Percentiles rank a stretch among this genome's conserved stretches.
These are phyloP conservation scores for Cyclargus thomasi DNA, from an alignment of 1,140 invertebrate genomes.

Conservation along the genomic window DNA sequence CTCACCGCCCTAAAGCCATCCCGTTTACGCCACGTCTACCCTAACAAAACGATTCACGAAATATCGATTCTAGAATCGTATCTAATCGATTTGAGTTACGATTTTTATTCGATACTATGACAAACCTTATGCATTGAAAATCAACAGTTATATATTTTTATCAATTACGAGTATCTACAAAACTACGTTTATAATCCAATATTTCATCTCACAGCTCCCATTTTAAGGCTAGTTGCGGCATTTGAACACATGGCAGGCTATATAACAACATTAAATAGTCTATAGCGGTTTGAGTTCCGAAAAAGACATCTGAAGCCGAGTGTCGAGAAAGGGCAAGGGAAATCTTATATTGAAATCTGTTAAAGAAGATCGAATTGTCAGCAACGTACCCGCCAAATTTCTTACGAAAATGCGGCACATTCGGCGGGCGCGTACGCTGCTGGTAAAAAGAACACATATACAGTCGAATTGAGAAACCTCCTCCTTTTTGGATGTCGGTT, in stretches of 20 bases:
- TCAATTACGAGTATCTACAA: conserved; percentile 28
- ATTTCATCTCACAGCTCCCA: conserved; percentile 65
- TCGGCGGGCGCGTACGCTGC: too few species aligned
- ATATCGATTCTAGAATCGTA: conserved; percentile 5
- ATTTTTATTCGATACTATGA: conserved; percentile 1
- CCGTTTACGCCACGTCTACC: conserved; percentile 16
- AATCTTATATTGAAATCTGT: too few species aligned
- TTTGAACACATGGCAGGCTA: conserved; percentile 47
- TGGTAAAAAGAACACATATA: too few species aligned
- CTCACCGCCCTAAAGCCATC: conserved; percentile 38
- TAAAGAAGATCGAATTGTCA: too few species aligned
- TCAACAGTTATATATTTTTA: conserved; percentile 18
- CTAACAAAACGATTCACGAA: conserved; percentile 8
- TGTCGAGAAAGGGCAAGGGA: neutral
- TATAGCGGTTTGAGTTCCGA: neutral
- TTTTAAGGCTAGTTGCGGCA: conserved; percentile 57
- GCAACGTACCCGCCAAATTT: too few species aligned
- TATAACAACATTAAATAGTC: neutral
- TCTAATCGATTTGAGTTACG: neutral
- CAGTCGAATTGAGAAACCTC: too few species aligned
- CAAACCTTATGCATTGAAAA: conserved; percentile 6
- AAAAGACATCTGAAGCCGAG: neutral
- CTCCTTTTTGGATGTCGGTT: too few species aligned
- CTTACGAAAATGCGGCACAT: too few species aligned
- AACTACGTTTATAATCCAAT: conserved; percentile 46